phyloP scores from a whole-genome alignment of 2,888 invertebrate species.

The Chaitophorus viminalis region DNA sequence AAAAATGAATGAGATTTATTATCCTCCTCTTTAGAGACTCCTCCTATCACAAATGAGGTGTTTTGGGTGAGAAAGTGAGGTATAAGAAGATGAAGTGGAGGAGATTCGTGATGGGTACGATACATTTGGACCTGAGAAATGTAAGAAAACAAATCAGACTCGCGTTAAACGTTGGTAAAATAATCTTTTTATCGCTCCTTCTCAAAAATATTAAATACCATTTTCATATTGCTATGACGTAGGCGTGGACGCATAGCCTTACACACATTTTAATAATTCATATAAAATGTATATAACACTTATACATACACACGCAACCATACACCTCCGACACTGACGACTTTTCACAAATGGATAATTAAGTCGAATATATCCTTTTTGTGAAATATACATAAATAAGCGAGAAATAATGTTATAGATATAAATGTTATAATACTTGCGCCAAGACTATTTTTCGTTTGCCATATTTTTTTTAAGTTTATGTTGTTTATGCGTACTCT shows the following conservation, averaged over 20 bases:
- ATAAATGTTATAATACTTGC: neutral
- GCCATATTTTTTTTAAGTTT: neutral
- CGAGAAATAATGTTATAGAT: neutral
- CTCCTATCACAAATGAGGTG: neutral
- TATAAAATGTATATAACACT: neutral
- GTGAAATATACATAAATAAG: neutral
- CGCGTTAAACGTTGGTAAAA: slow-evolving; percentile 46
- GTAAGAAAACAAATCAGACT: slow-evolving; percentile 57
- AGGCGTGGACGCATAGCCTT: no score
- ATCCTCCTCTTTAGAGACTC: neutral
- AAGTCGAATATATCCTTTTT: neutral
- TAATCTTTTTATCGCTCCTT: slow-evolving; percentile 32
- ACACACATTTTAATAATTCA: no score
- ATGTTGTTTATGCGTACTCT: neutral
- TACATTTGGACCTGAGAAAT: slow-evolving; percentile 27
- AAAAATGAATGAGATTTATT: slow-evolving; percentile 57
- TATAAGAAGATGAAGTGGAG: neutral
- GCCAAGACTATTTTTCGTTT: slow-evolving; percentile 11
- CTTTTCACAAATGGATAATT: slow-evolving; percentile 23
- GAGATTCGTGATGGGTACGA: slow-evolving; percentile 1
- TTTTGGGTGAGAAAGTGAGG: neutral
- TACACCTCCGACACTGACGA: neutral
- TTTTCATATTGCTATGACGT: neutral
- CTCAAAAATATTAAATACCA: neutral
- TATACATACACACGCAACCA: neutral